Conservation (phyloP, 2,888 invertebrate genomes). For the Ephialtes manifestator region DNA sequence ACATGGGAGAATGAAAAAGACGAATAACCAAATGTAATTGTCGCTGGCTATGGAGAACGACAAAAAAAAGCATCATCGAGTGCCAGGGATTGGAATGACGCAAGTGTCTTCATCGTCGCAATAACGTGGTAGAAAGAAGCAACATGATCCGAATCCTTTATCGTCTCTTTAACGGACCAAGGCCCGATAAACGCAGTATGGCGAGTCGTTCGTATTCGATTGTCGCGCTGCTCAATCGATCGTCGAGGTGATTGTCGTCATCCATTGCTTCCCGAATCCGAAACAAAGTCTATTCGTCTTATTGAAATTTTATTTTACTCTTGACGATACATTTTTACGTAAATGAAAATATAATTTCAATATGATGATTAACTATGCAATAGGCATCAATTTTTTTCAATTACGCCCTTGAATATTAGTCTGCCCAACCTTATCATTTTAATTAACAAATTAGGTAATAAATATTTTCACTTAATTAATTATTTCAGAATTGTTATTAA, state of each 20-base stretch:
- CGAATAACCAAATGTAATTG: constrained; percentile 23
- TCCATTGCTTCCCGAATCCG: constrained; percentile 69
- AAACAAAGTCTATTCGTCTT: constrained; percentile 48
- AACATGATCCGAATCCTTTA: constrained; percentile 76
- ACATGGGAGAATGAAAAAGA: constrained; percentile 17
- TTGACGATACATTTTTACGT: background rate
- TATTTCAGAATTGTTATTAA: too few species aligned
- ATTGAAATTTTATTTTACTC: background rate
- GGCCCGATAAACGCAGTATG: constrained; percentile 68
- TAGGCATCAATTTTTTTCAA: too few species aligned
- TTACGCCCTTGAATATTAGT: background rate
- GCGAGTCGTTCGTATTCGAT: constrained; percentile 76
- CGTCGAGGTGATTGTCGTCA: constrained; percentile 50
- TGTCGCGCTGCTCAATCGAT: constrained; percentile 55
- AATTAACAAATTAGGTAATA: too few species aligned
- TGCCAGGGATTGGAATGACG: constrained; percentile 55
- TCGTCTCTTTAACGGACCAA: constrained; percentile 73
- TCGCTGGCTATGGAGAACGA: background rate
- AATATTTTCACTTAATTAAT: too few species aligned
- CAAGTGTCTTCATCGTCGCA: constrained; percentile 47
- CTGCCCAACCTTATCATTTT: background rate
- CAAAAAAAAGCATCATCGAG: constrained; percentile 1
- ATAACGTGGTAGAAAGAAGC: constrained; percentile 31
- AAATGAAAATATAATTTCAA: background rate
- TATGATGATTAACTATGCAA: background rate